Evolutionary conservation across 2,113 vertebrate genomes (phyloP), one percentile per base, ranked within the genome.

Genomic region (Mionectes macconnelli): DNA sequence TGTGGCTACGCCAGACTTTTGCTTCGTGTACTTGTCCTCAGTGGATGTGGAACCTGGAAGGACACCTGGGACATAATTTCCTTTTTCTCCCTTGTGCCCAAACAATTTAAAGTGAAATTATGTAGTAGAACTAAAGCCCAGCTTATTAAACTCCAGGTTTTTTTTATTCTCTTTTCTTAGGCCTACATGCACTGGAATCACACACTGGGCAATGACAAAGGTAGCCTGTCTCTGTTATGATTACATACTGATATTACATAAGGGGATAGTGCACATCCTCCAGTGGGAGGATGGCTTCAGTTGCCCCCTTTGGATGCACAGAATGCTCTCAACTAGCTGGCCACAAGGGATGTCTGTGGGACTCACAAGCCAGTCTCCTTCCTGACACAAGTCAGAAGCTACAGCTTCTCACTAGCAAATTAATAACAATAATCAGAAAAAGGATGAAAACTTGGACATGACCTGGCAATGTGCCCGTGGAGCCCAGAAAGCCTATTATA

Each of bases 191-290:
- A 49, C 18, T 76, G 53, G n/a, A 42, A 47, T 19, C 1, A 1
- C 35, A 24, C 7, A 18, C 14, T 28, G 9, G 49, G 49, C 63
- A 85, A 49, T 4, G 25, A 42, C 45, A 70, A 62, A 85, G 50
- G 59, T 27, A 76, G 5, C 33, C 9, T 1, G 9, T 35, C 42
- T 76, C 60, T 10, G 1, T 37, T 28, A 25, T 6, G 23, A 67
- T 19, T 45, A 49, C 1, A 4, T 0, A 30, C 31, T 35, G 68
- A 13, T 31, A 63, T 3, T 42, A 59, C 2, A 2, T 3, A 42
- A 0, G 2, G 35, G 35, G 27, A 53, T 0, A 84, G 14, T 6
- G 21, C 20, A 40, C n/a, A 59, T 18, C 27, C 64, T 70, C 28
- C 55, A 42, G 37, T 5, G 17, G n/a, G 21, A 93, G 21, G 27